Evolutionary conservation across 2,888 invertebrate species (phyloP).

Genomic region (Cheilosia grossa): DNA sequence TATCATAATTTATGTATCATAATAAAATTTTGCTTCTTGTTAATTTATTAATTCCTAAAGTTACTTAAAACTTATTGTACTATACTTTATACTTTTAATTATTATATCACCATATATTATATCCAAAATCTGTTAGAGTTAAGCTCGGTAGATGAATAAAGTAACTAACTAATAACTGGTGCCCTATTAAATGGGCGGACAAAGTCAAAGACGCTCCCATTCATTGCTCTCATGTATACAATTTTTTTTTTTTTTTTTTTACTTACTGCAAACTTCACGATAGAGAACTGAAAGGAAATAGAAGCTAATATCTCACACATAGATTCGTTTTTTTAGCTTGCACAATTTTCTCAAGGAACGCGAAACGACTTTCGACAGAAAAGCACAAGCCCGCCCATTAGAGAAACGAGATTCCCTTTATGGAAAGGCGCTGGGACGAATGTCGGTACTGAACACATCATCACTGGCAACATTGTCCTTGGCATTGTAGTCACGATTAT

Average conservation of each 20-base stretch:
- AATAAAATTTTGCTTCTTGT: no score
- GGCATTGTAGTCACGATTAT: constrained; percentile 65
- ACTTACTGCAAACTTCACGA: constrained; percentile 30
- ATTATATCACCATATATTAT: no score
- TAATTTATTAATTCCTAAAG: no score
- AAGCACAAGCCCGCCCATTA: constrained; percentile 26
- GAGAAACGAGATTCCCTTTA: neutral
- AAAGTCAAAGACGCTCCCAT: constrained; percentile 31
- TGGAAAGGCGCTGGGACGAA: neutral
- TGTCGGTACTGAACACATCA: constrained; percentile 23
- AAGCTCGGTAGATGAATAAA: no score
- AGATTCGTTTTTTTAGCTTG: constrained; percentile 23
- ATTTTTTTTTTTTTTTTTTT: neutral
- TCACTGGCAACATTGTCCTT: constrained; percentile 28
- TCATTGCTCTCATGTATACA: neutral
- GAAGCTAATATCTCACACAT: constrained; percentile 50
- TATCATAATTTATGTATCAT: no score
- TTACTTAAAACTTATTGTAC: no score
- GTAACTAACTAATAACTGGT: no score
- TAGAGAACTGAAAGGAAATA: constrained; percentile 22
- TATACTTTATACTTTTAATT: no score
- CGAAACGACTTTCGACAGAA: constrained; percentile 11
- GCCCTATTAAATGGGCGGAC: constrained; percentile 39
- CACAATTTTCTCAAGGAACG: neutral
- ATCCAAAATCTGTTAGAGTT: no score